A percentile compares a stretch with the other conserved stretches of the same genome.
Evolutionary conservation across 2,888 invertebrate species (phyloP).

Genomic region (Chrysotoxum bicinctum): DNA sequence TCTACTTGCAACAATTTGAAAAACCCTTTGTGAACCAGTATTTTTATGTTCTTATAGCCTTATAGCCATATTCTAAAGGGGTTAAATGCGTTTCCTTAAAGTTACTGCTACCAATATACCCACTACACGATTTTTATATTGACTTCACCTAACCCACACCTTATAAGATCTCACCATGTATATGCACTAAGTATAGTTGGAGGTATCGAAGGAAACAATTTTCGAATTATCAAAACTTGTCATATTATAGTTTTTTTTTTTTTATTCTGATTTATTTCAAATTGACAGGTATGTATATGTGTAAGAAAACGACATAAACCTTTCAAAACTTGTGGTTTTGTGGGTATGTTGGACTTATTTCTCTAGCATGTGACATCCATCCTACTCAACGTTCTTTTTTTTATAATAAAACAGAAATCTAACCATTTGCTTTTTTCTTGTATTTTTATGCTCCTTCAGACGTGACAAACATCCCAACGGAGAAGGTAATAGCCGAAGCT

Average conservation of each 20-base stretch:
- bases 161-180: too few relatives aligned
- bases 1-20: too few relatives aligned
- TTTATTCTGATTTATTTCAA: neutral
- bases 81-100: too few relatives aligned
- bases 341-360: neutral
- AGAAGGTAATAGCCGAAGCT: constrained; percentile 85
- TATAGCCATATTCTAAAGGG: too few relatives aligned
- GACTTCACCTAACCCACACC: too few relatives aligned
- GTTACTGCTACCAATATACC: too few relatives aligned
- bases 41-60: too few relatives aligned
- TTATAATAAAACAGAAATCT: constrained; percentile 62
- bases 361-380: neutral
- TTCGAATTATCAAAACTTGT: neutral
- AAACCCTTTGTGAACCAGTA: too few relatives aligned
- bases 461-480: constrained; percentile 84
- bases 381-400: neutral
- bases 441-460: constrained; percentile 82
- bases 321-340: constrained; percentile 1
- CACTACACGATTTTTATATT: too few relatives aligned
- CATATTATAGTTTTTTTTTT: neutral
- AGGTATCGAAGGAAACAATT: neutral
- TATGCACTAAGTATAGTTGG: too few relatives aligned
- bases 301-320: neutral
- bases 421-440: constrained; percentile 73
- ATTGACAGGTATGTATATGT: neutral